Percentiles rank a stretch among this genome's conserved stretches.
Evolutionary conservation across 2,797 vertebrate species (phyloP).

Genomic region (Xyrichtys novacula): DNA sequence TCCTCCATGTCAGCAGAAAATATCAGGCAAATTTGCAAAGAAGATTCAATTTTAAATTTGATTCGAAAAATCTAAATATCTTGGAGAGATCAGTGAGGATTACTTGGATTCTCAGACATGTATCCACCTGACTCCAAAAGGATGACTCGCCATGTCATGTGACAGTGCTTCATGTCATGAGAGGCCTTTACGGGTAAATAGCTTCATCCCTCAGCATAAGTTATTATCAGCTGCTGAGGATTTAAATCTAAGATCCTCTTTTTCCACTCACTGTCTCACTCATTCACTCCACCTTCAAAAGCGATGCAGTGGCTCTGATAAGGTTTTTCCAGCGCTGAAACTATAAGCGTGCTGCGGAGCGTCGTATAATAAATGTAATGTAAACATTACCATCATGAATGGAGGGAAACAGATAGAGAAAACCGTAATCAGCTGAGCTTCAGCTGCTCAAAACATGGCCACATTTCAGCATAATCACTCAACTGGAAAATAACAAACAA

Average conservation of each 20-base stretch:
- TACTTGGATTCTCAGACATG: neutral
- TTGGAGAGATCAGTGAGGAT: neutral
- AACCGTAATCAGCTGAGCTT: slow-evolving; percentile 13
- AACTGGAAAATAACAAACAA: slow-evolving; percentile 49
- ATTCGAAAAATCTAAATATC: neutral
- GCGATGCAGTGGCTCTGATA: slow-evolving; percentile 32
- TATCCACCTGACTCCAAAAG: slow-evolving; percentile 10
- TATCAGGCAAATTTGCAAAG: too few relatives aligned
- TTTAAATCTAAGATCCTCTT: slow-evolving; percentile 53
- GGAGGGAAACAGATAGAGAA: slow-evolving; percentile 7
- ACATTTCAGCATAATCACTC: slow-evolving; percentile 38
- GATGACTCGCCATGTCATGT: slow-evolving; percentile 39
- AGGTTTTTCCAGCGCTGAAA: slow-evolving; percentile 30
- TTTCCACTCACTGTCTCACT: slow-evolving; percentile 30
- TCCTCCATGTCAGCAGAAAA: too few relatives aligned
- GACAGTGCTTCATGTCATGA: slow-evolving; percentile 24
- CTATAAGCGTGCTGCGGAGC: neutral
- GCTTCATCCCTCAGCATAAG: slow-evolving; percentile 56
- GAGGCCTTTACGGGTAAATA: slow-evolving; percentile 46
- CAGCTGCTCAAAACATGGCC: neutral
- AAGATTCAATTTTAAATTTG: too few relatives aligned
- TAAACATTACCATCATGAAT: slow-evolving; percentile 32
- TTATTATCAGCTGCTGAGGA: slow-evolving; percentile 67
- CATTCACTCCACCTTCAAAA: slow-evolving; percentile 55
- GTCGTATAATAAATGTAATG: neutral